Percentiles rank a stretch among this genome's conserved stretches.
phyloP scores from a whole-genome alignment of 2,113 vertebrate species.

The Rhodinocichla rosea region DNA sequence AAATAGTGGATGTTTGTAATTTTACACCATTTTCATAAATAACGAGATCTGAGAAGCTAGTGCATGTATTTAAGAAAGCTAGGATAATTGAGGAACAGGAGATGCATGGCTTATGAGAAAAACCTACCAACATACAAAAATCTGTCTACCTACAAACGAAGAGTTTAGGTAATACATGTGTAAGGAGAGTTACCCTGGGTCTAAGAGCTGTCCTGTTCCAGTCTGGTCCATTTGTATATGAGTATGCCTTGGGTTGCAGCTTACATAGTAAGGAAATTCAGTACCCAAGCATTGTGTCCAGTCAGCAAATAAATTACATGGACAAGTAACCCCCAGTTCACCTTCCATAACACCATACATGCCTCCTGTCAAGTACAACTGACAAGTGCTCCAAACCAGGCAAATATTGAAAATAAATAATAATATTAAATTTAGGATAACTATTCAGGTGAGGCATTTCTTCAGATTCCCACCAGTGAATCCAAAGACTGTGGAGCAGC shows the following conservation, averaged over 20 bases:
- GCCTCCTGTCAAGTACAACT: not conserved
- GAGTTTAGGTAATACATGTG: not conserved
- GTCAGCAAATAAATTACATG: not conserved
- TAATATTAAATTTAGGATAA: not conserved
- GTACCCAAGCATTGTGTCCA: not conserved
- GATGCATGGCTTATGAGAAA: not conserved
- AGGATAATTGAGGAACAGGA: not conserved
- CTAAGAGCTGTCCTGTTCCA: not conserved
- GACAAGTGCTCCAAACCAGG: not conserved
- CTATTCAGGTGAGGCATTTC: not conserved
- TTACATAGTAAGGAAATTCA: not conserved
- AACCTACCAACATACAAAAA: not conserved
- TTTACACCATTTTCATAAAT: not conserved
- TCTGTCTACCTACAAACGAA: not conserved
- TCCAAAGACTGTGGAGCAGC: not conserved
- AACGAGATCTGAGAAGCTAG: not conserved
- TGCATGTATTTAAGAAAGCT: not conserved
- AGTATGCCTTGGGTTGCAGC: not conserved
- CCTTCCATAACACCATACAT: not conserved
- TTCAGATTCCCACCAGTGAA: not conserved
- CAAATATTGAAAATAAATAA: not conserved
- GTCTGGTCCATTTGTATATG: not conserved
- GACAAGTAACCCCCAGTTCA: not conserved
- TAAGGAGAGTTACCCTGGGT: not conserved
- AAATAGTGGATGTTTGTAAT: not conserved